These are phyloP conservation scores for Embiotoca jacksoni DNA, from an alignment of 2,113 vertebrate genomes.

Conservation along the genomic window DNA sequence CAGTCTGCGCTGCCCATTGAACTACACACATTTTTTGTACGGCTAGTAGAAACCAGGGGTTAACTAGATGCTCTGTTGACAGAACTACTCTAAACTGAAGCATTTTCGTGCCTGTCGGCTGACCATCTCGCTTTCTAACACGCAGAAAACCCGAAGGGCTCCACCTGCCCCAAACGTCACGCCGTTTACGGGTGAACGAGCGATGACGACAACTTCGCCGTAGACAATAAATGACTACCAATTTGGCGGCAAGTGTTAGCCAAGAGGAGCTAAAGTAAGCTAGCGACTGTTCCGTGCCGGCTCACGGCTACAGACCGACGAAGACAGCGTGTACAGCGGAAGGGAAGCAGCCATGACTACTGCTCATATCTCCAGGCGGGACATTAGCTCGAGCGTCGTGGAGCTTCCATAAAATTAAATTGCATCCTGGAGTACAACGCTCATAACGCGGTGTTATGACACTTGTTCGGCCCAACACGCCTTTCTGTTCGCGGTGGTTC, in stretches of 20 bases:
- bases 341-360: not conserved
- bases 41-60: not conserved
- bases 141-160: accelerated
- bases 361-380: not conserved
- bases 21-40: not conserved
- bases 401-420: not conserved
- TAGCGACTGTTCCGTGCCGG: constrained; percentile 14
- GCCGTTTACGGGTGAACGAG: not conserved
- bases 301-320: not conserved
- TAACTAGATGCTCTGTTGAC: too few species aligned
- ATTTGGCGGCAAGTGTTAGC: constrained; percentile 73
- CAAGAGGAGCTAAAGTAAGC: constrained; percentile 27
- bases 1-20: not conserved
- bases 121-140: not conserved
- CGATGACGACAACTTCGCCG: not conserved
- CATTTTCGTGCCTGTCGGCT: not conserved
- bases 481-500: not conserved
- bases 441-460: not conserved
- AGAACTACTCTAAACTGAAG: not conserved
- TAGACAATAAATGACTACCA: constrained; percentile 36
- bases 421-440: not conserved
- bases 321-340: not conserved
- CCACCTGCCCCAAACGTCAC: not conserved
- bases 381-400: not conserved
- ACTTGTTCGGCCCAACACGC: not conserved